A percentile compares a stretch with the other conserved stretches of the same genome.
phyloP scores from a whole-genome alignment of 1,140 invertebrate species.

The Mercenaria mercenaria region DNA sequence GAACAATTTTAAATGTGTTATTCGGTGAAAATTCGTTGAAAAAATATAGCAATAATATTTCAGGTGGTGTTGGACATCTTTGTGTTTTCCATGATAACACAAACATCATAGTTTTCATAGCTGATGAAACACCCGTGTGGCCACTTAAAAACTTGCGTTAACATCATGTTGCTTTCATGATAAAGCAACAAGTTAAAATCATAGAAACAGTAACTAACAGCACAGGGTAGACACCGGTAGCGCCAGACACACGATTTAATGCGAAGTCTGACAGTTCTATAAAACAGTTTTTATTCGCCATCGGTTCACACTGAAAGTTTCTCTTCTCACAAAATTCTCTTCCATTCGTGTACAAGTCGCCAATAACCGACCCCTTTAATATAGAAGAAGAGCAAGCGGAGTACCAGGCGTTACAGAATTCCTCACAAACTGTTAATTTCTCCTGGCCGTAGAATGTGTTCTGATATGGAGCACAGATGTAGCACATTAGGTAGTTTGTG shows the following conservation, averaged over 20 bases:
- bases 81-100: no score
- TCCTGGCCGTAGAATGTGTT: constrained; percentile 84
- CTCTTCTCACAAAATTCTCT: constrained; percentile 83
- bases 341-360: constrained; percentile 83
- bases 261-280: constrained; percentile 72
- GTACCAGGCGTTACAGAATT: constrained; percentile 85
- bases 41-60: no score
- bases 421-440: constrained; percentile 84
- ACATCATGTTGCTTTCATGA: no score
- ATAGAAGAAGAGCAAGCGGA: constrained; percentile 76
- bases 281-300: constrained; percentile 81
- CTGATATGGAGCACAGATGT: constrained; percentile 86
- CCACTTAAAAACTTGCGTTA: no score
- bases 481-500: constrained; percentile 86
- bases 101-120: no score
- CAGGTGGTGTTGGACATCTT: no score
- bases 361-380: constrained; percentile 80
- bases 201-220: not conserved
- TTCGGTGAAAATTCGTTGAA: no score
- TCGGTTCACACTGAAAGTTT: constrained; percentile 80
- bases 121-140: no score
- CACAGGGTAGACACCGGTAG: not conserved
- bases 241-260: constrained; percentile 64
- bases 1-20: no score
- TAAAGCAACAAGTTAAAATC: not conserved